Conservation (phyloP, 1,140 invertebrate genomes). For the Mylabris phalerata region DNA sequence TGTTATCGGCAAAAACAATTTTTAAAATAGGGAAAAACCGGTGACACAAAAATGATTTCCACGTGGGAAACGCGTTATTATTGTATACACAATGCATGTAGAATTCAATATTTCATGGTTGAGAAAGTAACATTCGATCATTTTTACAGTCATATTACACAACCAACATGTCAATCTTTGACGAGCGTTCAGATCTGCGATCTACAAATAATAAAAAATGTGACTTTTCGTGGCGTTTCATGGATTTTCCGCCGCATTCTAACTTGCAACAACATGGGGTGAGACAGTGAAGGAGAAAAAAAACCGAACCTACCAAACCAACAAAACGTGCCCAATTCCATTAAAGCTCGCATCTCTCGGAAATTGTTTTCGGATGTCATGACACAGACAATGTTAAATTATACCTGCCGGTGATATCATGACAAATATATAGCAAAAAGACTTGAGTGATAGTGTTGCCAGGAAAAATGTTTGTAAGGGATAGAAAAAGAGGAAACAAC, state of each 20-base stretch:
- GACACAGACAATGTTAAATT: conserved; percentile 19
- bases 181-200: conserved; percentile 12
- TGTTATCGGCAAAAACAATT: no score
- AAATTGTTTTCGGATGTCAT: conserved; percentile 20
- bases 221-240: not conserved
- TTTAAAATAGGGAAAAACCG: no score
- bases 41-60: conserved; percentile 1
- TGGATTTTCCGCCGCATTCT: no score
- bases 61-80: conserved; percentile 3
- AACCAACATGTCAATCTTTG: conserved; percentile 17
- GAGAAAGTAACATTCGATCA: conserved; percentile 4
- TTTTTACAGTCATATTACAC: conserved; percentile 10
- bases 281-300: no score
- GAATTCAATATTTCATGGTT: no score
- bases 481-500: no score
- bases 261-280: no score
- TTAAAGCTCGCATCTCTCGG: conserved; percentile 18
- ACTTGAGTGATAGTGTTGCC: conserved; percentile 8
- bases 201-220: conserved; percentile 17
- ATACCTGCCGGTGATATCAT: conserved; percentile 15
- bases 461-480: not conserved
- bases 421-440: conserved; percentile 14
- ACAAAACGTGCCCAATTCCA: conserved; percentile 7
- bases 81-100: no score
- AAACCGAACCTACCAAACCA: not conserved